Conservation (phyloP, 2,888 invertebrate genomes). For the Brenthis hecate region DNA sequence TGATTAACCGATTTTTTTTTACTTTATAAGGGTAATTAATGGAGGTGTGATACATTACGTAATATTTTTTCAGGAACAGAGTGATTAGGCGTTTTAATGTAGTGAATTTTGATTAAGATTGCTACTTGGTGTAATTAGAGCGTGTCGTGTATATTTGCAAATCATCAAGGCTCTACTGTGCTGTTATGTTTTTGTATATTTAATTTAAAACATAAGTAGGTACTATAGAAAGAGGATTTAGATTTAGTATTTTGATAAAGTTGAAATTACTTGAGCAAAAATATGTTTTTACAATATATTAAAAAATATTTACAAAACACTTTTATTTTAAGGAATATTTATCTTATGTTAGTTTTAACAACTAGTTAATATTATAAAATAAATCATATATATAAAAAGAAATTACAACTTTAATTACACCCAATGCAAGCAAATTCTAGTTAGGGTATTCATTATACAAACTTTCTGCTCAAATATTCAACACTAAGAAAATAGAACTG, state of each 20-base stretch:
- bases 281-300: too few species aligned
- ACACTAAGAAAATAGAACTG: slow-evolving; percentile 33
- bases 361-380: not conserved
- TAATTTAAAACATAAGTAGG: slow-evolving; percentile 2
- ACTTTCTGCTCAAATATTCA: slow-evolving; percentile 19
- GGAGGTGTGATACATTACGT: slow-evolving; percentile 55
- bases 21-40: slow-evolving; percentile 64
- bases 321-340: too few species aligned
- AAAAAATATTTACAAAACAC: too few species aligned
- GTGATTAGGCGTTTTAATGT: slow-evolving; percentile 52
- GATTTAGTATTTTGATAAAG: too few species aligned
- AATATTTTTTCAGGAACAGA: slow-evolving; percentile 43
- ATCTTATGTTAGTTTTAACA: too few species aligned
- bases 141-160: slow-evolving; percentile 21
- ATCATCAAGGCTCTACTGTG: slow-evolving; percentile 15
- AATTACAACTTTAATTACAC: not conserved
- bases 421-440: slow-evolving; percentile 1
- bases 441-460: slow-evolving; percentile 19
- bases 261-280: too few species aligned
- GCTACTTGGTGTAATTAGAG: slow-evolving; percentile 37
- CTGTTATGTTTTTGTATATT: slow-evolving; percentile 6
- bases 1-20: slow-evolving; percentile 65
- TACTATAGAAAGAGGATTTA: not conserved
- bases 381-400: not conserved
- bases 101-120: slow-evolving; percentile 46